A percentile compares a stretch with the other conserved stretches of the same genome.
These are phyloP conservation scores for Marasmarcha lunaedactyla DNA, from an alignment of 2,888 invertebrate species.

Conservation along the genomic window DNA sequence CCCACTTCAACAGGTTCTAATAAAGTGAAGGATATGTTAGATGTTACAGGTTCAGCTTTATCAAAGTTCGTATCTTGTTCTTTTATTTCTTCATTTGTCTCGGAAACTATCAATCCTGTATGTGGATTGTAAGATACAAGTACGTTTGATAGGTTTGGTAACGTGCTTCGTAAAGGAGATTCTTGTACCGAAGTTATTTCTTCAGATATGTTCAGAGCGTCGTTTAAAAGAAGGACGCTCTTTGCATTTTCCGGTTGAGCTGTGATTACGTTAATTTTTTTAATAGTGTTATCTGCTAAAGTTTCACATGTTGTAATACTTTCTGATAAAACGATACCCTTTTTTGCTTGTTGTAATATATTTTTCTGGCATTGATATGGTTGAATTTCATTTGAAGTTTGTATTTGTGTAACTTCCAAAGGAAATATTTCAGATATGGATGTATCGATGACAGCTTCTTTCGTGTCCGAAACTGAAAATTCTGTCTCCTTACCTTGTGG, in stretches of 20 bases:
- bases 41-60: slow-evolving; percentile 44
- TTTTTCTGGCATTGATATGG: slow-evolving; percentile 26
- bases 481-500: slow-evolving; percentile 42
- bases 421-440: slow-evolving; percentile 39
- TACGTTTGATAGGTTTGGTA: slow-evolving; percentile 65
- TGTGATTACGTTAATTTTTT: slow-evolving; percentile 43
- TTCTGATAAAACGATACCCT: slow-evolving; percentile 38
- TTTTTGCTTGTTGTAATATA: slow-evolving; percentile 24
- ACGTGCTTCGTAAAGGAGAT: slow-evolving; percentile 57
- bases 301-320: slow-evolving; percentile 68
- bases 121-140: slow-evolving; percentile 70
- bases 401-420: slow-evolving; percentile 44
- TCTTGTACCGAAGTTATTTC: slow-evolving; percentile 73
- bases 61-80: slow-evolving; percentile 65
- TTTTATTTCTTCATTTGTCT: slow-evolving; percentile 72
- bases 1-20: slow-evolving; percentile 75
- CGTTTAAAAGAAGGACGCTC: slow-evolving; percentile 69
- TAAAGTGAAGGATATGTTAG: slow-evolving; percentile 73
- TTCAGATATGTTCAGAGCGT: slow-evolving; percentile 76
- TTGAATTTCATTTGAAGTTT: slow-evolving; percentile 30
- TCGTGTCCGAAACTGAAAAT: slow-evolving; percentile 31
- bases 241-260: slow-evolving; percentile 61
- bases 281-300: slow-evolving; percentile 55
- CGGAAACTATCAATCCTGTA: slow-evolving; percentile 73
- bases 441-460: slow-evolving; percentile 29